Conservation (phyloP, 2,888 invertebrate genomes). For the Pyrrhia umbra region DNA sequence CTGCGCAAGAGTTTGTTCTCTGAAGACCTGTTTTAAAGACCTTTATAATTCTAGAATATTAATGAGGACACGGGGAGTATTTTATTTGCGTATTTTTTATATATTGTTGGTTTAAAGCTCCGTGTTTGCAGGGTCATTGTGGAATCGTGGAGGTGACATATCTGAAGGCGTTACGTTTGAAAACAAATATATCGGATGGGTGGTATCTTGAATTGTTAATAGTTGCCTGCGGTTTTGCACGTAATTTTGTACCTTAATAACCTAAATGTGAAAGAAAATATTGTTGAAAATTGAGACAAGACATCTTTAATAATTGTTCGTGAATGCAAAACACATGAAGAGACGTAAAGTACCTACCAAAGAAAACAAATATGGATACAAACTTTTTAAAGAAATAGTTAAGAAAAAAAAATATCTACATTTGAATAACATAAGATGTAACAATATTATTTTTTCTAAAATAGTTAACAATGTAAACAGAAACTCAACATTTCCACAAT, state of each 20-base stretch:
- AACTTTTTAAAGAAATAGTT: too few relatives aligned
- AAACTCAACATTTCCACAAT: slow-evolving; percentile 5
- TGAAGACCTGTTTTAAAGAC: slow-evolving; percentile 85
- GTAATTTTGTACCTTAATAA: neutral
- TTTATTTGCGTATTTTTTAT: slow-evolving; percentile 64
- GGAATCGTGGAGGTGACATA: slow-evolving; percentile 49
- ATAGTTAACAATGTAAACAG: neutral
- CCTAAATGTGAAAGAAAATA: neutral
- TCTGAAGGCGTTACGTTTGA: slow-evolving; percentile 62
- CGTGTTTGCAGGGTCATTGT: slow-evolving; percentile 46
- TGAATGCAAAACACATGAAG: too few relatives aligned
- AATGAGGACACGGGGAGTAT: slow-evolving; percentile 79
- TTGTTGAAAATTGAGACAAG: too few relatives aligned
- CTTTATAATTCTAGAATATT: slow-evolving; percentile 78
- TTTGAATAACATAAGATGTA: too few relatives aligned
- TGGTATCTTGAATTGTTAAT: slow-evolving; percentile 57
- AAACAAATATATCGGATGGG: slow-evolving; percentile 60
- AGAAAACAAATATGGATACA: too few relatives aligned
- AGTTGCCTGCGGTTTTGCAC: slow-evolving; percentile 32
- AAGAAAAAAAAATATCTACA: too few relatives aligned
- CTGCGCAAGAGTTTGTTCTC: slow-evolving; percentile 88
- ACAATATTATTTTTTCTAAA: neutral
- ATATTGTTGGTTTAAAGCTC: slow-evolving; percentile 50
- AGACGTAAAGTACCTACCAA: too few relatives aligned
- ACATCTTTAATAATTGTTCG: too few relatives aligned